These are phyloP conservation scores for Tuta absoluta DNA, from an alignment of 2,888 invertebrate genomes.

Conservation along the genomic window DNA sequence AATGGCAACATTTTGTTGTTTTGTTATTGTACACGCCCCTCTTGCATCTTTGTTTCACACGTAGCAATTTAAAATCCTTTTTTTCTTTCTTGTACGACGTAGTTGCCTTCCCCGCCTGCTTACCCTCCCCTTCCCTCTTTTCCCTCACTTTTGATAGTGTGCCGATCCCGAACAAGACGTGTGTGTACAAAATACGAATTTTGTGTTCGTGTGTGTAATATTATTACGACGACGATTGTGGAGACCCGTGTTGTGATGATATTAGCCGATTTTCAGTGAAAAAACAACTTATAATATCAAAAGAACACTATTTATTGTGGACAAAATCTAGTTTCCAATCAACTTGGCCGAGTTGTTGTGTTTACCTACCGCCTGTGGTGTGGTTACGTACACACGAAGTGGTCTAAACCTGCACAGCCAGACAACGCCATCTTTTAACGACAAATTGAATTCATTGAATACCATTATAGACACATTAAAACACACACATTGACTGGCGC, in stretches of 20 bases:
- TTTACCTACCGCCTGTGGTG: slow-evolving; percentile 36
- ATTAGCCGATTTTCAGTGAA: slow-evolving; percentile 44
- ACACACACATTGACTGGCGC: no score
- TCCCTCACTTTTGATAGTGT: slow-evolving; percentile 26
- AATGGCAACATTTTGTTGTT: slow-evolving; percentile 8
- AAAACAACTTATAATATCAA: slow-evolving; percentile 34
- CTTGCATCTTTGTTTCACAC: neutral
- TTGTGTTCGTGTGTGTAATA: slow-evolving; percentile 44
- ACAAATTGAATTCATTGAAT: no score
- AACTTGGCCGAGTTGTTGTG: slow-evolving; percentile 29
- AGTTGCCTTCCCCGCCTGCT: slow-evolving; percentile 1
- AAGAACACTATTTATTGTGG: slow-evolving; percentile 36
- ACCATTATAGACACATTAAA: no score
- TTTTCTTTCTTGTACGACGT: slow-evolving; percentile 2
- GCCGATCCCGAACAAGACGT: slow-evolving; percentile 31
- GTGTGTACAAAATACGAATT: slow-evolving; percentile 30
- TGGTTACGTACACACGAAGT: no score
- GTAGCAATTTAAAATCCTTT: neutral
- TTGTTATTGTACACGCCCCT: slow-evolving; percentile 3
- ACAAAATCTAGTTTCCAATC: slow-evolving; percentile 13
- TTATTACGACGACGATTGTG: slow-evolving; percentile 48
- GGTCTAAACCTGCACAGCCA: no score
- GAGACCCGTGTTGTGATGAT: slow-evolving; percentile 48
- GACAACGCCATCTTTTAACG: no score
- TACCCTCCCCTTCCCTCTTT: neutral